These are phyloP conservation scores for Erebia ligea DNA, from an alignment of 2,888 invertebrate genomes.

Conservation along the genomic window DNA sequence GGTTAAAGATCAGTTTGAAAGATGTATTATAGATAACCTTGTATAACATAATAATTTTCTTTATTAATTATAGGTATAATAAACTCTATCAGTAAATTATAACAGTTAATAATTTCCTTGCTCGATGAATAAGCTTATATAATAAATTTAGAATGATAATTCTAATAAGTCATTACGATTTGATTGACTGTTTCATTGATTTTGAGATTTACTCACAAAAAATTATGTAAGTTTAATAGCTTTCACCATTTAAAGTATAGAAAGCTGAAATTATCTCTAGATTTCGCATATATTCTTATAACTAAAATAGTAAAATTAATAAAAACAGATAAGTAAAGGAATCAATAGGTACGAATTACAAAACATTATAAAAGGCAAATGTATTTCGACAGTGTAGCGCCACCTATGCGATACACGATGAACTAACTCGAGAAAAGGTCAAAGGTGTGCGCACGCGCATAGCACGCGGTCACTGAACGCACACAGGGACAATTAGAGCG, in stretches of 20 bases:
- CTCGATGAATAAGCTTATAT: no score
- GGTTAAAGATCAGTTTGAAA: conserved; percentile 11
- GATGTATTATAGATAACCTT: not conserved
- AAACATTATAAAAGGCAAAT: not conserved
- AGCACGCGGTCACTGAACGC: not conserved
- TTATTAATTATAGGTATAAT: not conserved
- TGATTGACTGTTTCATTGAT: no score
- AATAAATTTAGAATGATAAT: no score
- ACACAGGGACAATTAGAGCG: not conserved
- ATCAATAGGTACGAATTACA: no score
- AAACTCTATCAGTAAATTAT: not conserved
- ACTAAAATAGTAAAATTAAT: no score
- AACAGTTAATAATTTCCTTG: not conserved
- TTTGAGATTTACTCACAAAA: no score
- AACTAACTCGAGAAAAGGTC: conserved; percentile 31
- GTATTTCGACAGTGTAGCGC: conserved; percentile 28
- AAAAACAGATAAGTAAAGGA: no score
- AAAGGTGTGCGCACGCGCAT: conserved; percentile 25
- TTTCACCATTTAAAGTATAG: not conserved
- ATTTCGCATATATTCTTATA: not conserved
- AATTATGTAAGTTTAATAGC: no score
- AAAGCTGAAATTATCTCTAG: not conserved
- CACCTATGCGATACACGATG: conserved; percentile 34
- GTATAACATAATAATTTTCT: not conserved
- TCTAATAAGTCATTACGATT: no score